These are phyloP conservation scores for Polymixis lichenea DNA, from an alignment of 2,888 invertebrate species.

Conservation along the genomic window DNA sequence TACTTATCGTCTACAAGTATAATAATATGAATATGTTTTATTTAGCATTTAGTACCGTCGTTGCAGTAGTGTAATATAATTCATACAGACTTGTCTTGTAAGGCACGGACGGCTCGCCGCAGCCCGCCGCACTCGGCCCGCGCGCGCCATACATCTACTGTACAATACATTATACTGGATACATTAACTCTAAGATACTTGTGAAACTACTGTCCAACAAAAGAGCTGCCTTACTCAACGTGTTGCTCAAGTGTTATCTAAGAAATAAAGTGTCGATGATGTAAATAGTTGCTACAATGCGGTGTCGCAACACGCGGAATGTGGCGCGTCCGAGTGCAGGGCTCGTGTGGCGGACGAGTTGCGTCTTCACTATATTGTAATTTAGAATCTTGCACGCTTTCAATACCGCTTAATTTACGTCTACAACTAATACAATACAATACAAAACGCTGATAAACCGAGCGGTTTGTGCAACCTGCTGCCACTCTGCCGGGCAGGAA, in stretches of 20 bases:
- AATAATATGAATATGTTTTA: constrained; percentile 36
- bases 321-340: constrained; percentile 57
- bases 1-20: constrained; percentile 62
- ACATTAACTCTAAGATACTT: constrained; percentile 13
- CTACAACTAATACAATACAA: constrained; percentile 45
- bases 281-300: not conserved
- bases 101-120: constrained; percentile 83
- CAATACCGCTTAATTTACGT: constrained; percentile 68
- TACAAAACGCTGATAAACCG: constrained; percentile 25
- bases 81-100: constrained; percentile 79
- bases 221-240: constrained; percentile 48
- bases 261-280: not conserved
- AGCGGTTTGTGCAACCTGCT: constrained; percentile 18
- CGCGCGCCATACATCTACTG: constrained; percentile 18
- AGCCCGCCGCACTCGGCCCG: constrained; percentile 59
- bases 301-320: constrained; percentile 8
- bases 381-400: constrained; percentile 88
- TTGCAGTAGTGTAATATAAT: constrained; percentile 64
- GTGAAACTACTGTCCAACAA: constrained; percentile 23
- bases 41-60: constrained; percentile 39
- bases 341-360: constrained; percentile 67
- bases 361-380: constrained; percentile 81
- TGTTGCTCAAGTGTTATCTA: constrained; percentile 22
- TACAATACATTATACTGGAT: constrained; percentile 22
- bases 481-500: not conserved